phyloP scores from a whole-genome alignment of 2,888 invertebrate species.

The Plebejus argus region DNA sequence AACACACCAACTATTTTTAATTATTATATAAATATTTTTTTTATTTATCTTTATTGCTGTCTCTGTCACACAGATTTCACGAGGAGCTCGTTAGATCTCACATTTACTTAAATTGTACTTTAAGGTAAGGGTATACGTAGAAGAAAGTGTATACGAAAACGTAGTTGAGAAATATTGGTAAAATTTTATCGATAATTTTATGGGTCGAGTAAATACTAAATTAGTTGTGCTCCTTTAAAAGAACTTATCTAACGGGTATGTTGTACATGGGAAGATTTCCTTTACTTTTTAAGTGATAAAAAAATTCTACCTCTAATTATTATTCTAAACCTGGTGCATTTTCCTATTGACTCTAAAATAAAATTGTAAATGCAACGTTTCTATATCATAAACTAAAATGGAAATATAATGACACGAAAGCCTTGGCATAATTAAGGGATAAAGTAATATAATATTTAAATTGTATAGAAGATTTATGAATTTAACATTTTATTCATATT shows the following conservation, averaged over 20 bases:
- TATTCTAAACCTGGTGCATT: neutral
- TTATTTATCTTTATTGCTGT: slow-evolving; percentile 72
- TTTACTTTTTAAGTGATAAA: neutral
- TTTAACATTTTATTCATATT: neutral
- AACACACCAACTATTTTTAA: slow-evolving; percentile 54
- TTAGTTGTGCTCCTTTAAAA: neutral
- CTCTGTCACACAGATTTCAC: slow-evolving; percentile 74
- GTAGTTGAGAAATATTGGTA: neutral
- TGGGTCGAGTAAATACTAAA: neutral
- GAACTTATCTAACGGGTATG: slow-evolving; percentile 4
- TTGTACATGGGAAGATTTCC: neutral
- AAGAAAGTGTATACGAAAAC: slow-evolving; percentile 2
- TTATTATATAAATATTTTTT: slow-evolving; percentile 53
- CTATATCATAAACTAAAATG: neutral
- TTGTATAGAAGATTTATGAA: too few relatives aligned
- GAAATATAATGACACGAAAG: neutral
- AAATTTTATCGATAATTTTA: neutral
- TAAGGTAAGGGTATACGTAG: slow-evolving; percentile 46
- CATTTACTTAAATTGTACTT: slow-evolving; percentile 65
- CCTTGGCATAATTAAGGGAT: neutral
- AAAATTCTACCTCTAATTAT: neutral
- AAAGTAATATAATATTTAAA: neutral
- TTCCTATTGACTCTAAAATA: neutral
- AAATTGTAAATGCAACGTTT: neutral
- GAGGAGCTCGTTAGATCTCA: slow-evolving; percentile 73